These are phyloP conservation scores for Apis florea DNA, from an alignment of 1,140 invertebrate genomes.

Conservation along the genomic window DNA sequence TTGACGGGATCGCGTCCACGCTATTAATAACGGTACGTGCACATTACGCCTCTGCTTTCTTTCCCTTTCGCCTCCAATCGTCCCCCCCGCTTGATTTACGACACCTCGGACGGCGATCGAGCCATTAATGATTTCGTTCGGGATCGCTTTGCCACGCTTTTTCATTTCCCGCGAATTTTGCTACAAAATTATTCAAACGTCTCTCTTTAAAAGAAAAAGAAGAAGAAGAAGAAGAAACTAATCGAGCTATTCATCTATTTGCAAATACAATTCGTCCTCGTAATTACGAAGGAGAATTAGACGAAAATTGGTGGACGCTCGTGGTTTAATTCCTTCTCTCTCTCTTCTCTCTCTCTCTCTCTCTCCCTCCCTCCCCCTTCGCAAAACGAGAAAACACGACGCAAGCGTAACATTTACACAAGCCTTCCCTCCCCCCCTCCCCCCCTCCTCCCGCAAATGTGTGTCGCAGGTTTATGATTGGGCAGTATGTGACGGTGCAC, in stretches of 20 bases:
- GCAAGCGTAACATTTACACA: not conserved
- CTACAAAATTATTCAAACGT: not conserved
- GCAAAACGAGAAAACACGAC: not conserved
- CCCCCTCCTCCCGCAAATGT: too few relatives aligned
- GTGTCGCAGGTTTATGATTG: slow-evolving; percentile 87
- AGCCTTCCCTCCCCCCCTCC: too few relatives aligned
- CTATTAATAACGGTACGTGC: not conserved
- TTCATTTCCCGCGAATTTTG: not conserved
- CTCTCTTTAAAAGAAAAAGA: not conserved
- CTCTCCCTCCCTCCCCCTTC: too few relatives aligned
- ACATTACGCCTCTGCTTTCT: not conserved
- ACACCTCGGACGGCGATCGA: not conserved
- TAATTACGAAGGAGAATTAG: not conserved
- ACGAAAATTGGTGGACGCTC: too few relatives aligned
- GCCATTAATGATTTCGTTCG: slow-evolving; percentile 11
- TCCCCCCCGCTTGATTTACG: not conserved
- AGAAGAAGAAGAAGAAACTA: too few relatives aligned
- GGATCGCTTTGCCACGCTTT: not conserved
- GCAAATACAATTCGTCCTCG: not conserved
- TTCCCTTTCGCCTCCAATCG: not conserved
- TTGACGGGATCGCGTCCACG: not conserved
- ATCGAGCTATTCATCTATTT: not conserved
- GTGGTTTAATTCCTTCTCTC: too few relatives aligned
- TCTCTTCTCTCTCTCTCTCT: not conserved
- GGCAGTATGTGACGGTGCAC: slow-evolving; percentile 94